Percentiles rank a stretch among this genome's conserved stretches.
These are phyloP conservation scores for Phalacrocorax aristotelis DNA, from an alignment of 2,113 vertebrate species.

Conservation along the genomic window DNA sequence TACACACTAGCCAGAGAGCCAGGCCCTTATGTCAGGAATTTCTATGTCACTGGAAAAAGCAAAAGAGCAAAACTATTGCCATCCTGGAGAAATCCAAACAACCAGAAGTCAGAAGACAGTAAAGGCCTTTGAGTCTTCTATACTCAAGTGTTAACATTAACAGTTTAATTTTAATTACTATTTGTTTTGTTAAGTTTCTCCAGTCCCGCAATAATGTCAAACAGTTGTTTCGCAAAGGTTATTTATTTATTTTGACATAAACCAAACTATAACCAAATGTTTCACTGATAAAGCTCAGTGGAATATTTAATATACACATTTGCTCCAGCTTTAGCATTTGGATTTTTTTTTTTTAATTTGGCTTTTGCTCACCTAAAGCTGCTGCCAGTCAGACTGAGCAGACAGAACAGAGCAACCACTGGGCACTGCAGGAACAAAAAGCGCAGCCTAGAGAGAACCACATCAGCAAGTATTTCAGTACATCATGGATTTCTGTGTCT, in stretches of 20 bases:
- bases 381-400: neutral
- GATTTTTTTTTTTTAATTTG: neutral
- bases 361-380: neutral
- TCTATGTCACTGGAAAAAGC: neutral
- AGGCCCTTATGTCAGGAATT: constrained; percentile 2
- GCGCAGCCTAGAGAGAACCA: neutral
- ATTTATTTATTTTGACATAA: neutral
- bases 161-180: neutral
- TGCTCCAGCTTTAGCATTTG: neutral
- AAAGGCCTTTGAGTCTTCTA: neutral
- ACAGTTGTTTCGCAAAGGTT: neutral
- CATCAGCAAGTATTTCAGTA: neutral
- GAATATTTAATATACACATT: neutral
- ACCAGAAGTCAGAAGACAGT: neutral
- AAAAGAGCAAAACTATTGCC: neutral
- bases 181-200: neutral
- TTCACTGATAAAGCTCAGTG: neutral
- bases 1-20: neutral
- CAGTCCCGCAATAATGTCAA: neutral
- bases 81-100: neutral
- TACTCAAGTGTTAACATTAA: neutral
- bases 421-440: neutral
- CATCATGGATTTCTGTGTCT: neutral
- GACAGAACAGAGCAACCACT: neutral
- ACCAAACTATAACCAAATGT: neutral